A percentile compares a stretch with the other conserved stretches of the same genome.
phyloP scores from a whole-genome alignment of 2,113 vertebrate species.

The Amblyopsis rosae region DNA sequence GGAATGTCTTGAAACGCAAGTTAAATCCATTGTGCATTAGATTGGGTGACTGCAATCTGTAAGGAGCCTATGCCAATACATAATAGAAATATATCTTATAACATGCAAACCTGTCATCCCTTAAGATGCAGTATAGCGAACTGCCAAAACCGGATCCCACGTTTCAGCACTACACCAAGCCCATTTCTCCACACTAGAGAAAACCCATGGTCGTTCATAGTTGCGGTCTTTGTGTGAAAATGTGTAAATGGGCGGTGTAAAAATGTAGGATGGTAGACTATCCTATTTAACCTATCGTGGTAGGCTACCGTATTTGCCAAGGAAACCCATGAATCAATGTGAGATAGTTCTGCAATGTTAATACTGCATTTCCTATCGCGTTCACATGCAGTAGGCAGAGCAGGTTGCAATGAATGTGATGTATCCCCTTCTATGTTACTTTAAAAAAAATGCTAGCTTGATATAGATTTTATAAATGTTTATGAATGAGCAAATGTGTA shows the following conservation, averaged over 20 bases:
- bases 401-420: constrained; percentile 29
- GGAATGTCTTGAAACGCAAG: not conserved
- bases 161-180: constrained; percentile 32
- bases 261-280: constrained; percentile 41
- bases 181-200: constrained; percentile 39
- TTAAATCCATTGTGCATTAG: not conserved
- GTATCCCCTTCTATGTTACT: constrained; percentile 33
- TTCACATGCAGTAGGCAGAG: constrained; percentile 49
- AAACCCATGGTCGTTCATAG: constrained; percentile 28
- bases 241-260: constrained; percentile 30
- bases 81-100: not conserved
- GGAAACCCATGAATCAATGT: constrained; percentile 40
- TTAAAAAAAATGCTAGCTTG: constrained; percentile 23
- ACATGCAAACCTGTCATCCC: not conserved
- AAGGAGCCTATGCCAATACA: not conserved
- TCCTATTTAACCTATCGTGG: constrained; percentile 17
- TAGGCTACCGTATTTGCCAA: constrained; percentile 20
- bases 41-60: not conserved
- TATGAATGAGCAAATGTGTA: constrained; percentile 63
- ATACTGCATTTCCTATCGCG: constrained; percentile 49
- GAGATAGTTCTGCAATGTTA: constrained; percentile 39
- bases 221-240: not conserved
- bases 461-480: constrained; percentile 34
- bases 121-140: constrained; percentile 9
- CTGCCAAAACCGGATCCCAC: constrained; percentile 23